Evolutionary conservation across 2,888 invertebrate species (phyloP), one percentile per base, ranked within the genome.

Genomic region (Drosophila pseudotalamancana): DNA sequence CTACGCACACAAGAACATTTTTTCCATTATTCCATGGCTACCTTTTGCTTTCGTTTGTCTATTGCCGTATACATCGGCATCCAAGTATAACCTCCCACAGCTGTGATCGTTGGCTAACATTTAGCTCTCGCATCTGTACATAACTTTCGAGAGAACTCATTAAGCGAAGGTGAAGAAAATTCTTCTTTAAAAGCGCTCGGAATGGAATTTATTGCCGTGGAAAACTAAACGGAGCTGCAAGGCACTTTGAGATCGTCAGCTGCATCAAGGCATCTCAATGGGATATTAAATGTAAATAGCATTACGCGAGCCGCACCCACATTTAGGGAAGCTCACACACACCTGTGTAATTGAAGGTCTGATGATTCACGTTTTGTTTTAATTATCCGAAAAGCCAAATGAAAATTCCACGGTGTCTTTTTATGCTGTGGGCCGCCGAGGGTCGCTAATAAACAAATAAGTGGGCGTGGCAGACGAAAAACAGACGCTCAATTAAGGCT

Each of bases 391-490:
- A 81, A 70, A 82, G 70, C 53, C 77, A 87, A 87, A 87, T 87
- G 83, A 85, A 87, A 82, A 87, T 87, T 87, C 86, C 87, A 68
- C 46, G 76, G 48, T 80, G 81, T 79, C 71, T 76, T 82, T 72
- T 79, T 62, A 64, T 63, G 53, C 51, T 49, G 34, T 25, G 53
- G 50, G 27, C 46, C 51, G 23, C 37, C 29, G 63, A 42, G 55
- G 48, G 51, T 59, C 86, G 73, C 82, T 83, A 83, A 87, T 87
- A 83, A 83, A 87, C 88, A 83, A 86, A 83, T 87, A 83, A 87
- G 80, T 83, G 83, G 82, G 82, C 77, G 86, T 71, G 76, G 59
- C 77, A 46, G 57, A 67, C 65, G 57, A 54, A 72, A 72, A 71
- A 76, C 77, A 66, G 87, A 81, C 85, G 85, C 81, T 81, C 81